Conservation (phyloP, 2,113 vertebrate genomes). For the Lichenostomus cassidix region DNA sequence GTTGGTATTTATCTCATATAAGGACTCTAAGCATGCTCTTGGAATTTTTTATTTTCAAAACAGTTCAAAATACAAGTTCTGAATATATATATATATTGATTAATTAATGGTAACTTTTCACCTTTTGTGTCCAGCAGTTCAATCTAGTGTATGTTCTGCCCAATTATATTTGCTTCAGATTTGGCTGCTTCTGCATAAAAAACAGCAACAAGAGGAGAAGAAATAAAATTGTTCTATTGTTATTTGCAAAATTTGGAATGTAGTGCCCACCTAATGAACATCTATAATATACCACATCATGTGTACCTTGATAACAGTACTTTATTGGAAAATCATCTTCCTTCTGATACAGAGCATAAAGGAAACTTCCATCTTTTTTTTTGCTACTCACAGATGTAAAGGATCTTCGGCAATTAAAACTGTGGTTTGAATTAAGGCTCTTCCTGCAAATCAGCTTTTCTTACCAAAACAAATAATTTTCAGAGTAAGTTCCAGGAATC, state of each 20-base stretch:
- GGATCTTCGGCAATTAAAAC: background rate
- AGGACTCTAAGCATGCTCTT: background rate
- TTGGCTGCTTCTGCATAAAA: background rate
- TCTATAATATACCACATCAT: background rate
- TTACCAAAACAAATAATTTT: constrained; percentile 18
- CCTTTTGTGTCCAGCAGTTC: background rate
- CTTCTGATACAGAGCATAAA: background rate
- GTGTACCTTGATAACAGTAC: background rate
- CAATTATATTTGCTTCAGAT: background rate
- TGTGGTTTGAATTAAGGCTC: background rate
- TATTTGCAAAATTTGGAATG: background rate
- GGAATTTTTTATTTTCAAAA: background rate
- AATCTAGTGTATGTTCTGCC: background rate
- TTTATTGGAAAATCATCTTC: background rate
- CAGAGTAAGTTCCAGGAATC: background rate
- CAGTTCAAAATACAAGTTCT: background rate
- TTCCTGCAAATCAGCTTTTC: constrained; percentile 13
- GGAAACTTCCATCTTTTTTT: background rate
- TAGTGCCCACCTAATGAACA: background rate
- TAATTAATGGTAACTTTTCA: background rate
- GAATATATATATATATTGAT: background rate
- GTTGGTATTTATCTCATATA: background rate
- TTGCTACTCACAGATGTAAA: background rate
- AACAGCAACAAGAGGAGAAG: background rate
- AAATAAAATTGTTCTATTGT: background rate